Base-by-base conservation (phyloP, 2,888 invertebrate species). In the Torymus aiolomorphi region DNA sequence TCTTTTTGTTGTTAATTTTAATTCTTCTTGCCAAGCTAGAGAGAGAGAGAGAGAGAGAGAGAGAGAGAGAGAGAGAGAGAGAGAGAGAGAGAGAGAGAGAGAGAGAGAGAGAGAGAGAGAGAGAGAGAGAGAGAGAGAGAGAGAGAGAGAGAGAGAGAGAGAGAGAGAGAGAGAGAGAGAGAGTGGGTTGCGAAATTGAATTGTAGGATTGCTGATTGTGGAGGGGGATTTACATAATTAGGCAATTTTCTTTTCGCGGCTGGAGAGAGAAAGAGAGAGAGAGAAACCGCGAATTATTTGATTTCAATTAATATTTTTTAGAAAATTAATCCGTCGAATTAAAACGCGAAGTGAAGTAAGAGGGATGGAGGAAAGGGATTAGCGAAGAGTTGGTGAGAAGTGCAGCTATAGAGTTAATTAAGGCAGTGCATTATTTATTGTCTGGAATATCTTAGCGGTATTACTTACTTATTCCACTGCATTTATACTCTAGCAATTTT, bases 141-240 rank as follows among this genome's bases (percentile, higher is more conserved):
- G 8, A 31, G 31, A 31, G 12, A 54, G 8, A 31, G 31, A 31
- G 12, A 54, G 8, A 31, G 31, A 31, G 12, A 54, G 8, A 31
- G 31, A 31, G 12, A 54, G 8, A 31, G 31, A 31, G 12, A 54
- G 8, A 31, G 31, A 31, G 12, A 54, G 8, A 31, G 31, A 31
- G 12, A 54, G 8, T 31, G 16, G 56, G 54, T 18, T 54, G 73
- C 16, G 16, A 75, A 80, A 80, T 76, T 73, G 67, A 76, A 76
- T 72, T 73, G 57, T 57, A 65, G 70, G 54, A 66, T 80, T 20
- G 42, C 61, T 77, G 76, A 77, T 77, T 77, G 59, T 70, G 16
- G 5, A 59, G 8, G n/a, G 31, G 62, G 76, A 77, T 76, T 76
- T 74, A 63, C 70, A 74, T 70, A 69, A 73, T 73, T 80, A 77